These are phyloP conservation scores for Xiphorhynchus erythropygius DNA, from an alignment of 2,797 vertebrate genomes.

Conservation along the genomic window DNA sequence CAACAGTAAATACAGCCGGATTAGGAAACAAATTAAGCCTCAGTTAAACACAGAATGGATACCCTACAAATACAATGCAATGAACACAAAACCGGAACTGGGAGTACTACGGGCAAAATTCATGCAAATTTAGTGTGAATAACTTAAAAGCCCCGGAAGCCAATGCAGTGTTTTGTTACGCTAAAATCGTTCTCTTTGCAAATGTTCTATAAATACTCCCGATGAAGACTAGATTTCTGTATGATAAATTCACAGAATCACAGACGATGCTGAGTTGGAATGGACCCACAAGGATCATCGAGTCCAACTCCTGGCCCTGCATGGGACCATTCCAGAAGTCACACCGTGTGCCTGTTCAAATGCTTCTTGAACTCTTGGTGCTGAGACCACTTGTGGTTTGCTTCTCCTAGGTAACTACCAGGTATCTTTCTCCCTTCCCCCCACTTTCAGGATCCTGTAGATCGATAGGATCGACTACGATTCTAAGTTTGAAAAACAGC, in stretches of 20 bases:
- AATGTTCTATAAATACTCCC: neutral
- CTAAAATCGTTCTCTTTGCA: neutral
- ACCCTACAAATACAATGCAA: neutral
- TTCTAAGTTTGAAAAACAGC: neutral
- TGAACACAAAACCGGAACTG: neutral
- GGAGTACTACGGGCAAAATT: neutral
- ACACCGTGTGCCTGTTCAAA: neutral
- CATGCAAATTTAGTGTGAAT: neutral
- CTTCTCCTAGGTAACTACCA: neutral
- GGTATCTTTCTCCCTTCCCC: neutral
- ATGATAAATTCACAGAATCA: neutral
- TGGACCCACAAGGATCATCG: neutral
- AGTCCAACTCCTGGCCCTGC: neutral
- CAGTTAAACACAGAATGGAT: neutral
- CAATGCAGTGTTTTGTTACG: neutral
- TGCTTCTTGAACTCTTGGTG: neutral
- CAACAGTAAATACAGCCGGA: neutral
- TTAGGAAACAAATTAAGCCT: neutral
- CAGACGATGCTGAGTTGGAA: neutral
- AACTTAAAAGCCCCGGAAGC: neutral
- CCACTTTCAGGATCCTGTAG: neutral
- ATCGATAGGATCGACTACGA: fast-evolving
- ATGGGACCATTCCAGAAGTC: neutral
- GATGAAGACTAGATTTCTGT: neutral
- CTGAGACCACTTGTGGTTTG: neutral